Base-by-base conservation (phyloP, 2,113 vertebrate genomes). In the Aspidoscelis tigris region DNA sequence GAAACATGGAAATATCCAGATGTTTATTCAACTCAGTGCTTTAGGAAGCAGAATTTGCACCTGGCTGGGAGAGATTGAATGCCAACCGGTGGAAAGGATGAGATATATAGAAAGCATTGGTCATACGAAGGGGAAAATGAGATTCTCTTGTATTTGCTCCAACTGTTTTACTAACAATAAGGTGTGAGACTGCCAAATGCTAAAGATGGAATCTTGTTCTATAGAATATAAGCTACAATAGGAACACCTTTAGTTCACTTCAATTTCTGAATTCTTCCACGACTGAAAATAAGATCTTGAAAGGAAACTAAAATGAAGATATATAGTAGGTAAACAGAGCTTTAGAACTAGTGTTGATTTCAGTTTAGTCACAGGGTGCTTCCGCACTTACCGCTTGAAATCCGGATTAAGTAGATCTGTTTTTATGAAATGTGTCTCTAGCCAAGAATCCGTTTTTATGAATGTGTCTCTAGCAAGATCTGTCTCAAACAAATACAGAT, bases 51-150 rank as follows among this genome's bases (percentile, higher is more conserved):
- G 70, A 79, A 82, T 81, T 90, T 92, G 81, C 85, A 94, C 91
- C 92, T 92, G 92, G 91, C 91, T 92, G 92, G 91, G 82, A 93
- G 79, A 91, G 90, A 87, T 89, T 83, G 84, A 84, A 89, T 87
- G 85, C 86, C 89, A 93, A 89, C 78, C 90, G 89, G 84, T 85
- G 89, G 87, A 90, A 88, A 90, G 50, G 90, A 89, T 24, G 89
- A 89, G 66, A 87, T 6, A 64, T 84, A 11, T 74, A 53, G 89
- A 80, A 92, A 83, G 80, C 73, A 70, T 69, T 87, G 89, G 84
- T 76, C 89, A 85, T 80, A 88, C 84, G 83, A 84, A 88, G 88
- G 88, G 78, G 75, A 90, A 91, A 90, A 91, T 80, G 80, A 88
- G 80, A 76, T 88, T 92, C 82, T 89, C 91, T 90, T 89, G 78